These are phyloP conservation scores for Micropoecilia bifurca DNA, from an alignment of 2,797 vertebrate genomes.

Conservation along the genomic window DNA sequence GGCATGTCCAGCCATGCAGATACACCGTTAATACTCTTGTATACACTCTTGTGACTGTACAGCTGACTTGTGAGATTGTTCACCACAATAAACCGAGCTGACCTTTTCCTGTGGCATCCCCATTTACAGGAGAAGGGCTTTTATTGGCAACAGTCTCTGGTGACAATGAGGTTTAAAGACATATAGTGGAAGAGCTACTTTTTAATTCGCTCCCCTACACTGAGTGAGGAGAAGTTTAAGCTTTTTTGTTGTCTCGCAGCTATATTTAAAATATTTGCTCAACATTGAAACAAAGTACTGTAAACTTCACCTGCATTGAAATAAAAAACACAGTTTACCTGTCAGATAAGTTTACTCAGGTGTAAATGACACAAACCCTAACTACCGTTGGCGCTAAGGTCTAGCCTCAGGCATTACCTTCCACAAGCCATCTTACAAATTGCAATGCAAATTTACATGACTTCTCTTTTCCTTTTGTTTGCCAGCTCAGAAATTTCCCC, in stretches of 20 bases:
- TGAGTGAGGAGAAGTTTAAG: slow-evolving; percentile 2
- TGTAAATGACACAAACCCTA: slow-evolving; percentile 36
- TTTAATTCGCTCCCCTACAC: slow-evolving; percentile 8
- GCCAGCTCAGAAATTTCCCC: slow-evolving; percentile 59
- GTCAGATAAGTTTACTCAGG: slow-evolving; percentile 48
- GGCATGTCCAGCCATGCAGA: neutral
- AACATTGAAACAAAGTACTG: neutral
- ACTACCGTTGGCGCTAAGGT: slow-evolving; percentile 37
- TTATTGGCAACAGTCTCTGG: slow-evolving; percentile 38
- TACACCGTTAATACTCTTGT: neutral
- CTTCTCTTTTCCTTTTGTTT: slow-evolving; percentile 76
- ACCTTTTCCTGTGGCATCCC: slow-evolving; percentile 33
- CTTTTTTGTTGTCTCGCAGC: neutral
- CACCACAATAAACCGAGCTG: slow-evolving; percentile 33
- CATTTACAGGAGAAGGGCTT: slow-evolving; percentile 27
- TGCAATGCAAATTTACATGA: slow-evolving; percentile 62
- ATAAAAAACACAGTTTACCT: neutral
- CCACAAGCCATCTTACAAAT: slow-evolving; percentile 47
- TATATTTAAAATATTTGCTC: neutral
- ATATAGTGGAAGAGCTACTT: slow-evolving; percentile 33
- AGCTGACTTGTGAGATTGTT: slow-evolving; percentile 3
- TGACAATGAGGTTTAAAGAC: slow-evolving; percentile 34
- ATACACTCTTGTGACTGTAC: neutral
- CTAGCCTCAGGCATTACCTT: slow-evolving; percentile 47
- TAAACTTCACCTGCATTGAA: neutral